Evolutionary conservation across 2,113 vertebrate genomes (phyloP).

Genomic region (Carassius carassius): DNA sequence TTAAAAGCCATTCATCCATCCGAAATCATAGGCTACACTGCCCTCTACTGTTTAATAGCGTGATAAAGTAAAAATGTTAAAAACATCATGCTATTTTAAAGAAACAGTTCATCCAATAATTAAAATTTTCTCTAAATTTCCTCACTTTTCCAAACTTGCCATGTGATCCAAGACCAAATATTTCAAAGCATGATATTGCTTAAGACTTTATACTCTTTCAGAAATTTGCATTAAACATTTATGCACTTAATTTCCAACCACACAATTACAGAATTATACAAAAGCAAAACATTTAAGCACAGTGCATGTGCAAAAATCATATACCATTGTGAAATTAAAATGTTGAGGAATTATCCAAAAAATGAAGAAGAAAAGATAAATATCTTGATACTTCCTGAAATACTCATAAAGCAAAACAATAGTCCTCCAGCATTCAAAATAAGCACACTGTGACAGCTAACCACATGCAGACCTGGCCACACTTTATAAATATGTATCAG

Average conservation of each 20-base stretch:
- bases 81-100: too few relatives aligned
- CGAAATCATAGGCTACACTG: not conserved
- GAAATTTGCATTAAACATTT: slow-evolving; percentile 17
- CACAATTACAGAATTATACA: not conserved
- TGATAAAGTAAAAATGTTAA: not conserved
- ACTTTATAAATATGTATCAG: not conserved
- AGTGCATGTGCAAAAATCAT: not conserved
- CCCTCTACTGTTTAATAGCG: slow-evolving; percentile 9
- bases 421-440: not conserved
- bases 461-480: too few relatives aligned
- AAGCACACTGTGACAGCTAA: not conserved
- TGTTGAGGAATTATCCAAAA: not conserved
- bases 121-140: too few relatives aligned
- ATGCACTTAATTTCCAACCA: slow-evolving; percentile 13
- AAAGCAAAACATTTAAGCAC: not conserved
- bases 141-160: not conserved
- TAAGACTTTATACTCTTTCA: slow-evolving; percentile 26
- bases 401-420: not conserved
- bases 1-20: not conserved
- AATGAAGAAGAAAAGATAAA: too few relatives aligned
- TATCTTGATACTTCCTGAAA: not conserved
- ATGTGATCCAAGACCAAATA: not conserved
- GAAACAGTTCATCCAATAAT: too few relatives aligned
- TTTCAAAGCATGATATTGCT: not conserved
- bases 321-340: not conserved